Percentiles rank a stretch among this genome's conserved stretches.
Evolutionary conservation across 2,113 vertebrate species (phyloP).

Genomic region (Anas platyrhynchos): DNA sequence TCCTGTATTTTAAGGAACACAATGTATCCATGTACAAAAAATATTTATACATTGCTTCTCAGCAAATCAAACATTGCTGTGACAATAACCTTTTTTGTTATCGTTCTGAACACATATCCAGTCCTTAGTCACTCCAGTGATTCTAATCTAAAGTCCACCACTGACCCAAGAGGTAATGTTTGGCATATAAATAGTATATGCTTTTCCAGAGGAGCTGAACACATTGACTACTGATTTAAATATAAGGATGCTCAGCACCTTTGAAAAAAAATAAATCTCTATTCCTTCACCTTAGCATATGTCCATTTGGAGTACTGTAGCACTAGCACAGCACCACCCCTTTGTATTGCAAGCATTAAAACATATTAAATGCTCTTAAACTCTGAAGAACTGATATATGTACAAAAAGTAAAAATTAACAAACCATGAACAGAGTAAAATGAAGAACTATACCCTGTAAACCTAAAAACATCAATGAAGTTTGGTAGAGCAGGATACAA

Average conservation of each 20-base stretch:
- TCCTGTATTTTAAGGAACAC: neutral
- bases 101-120: neutral
- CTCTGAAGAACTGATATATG: neutral
- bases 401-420: neutral
- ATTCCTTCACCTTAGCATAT: neutral
- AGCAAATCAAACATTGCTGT: neutral
- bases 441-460: neutral
- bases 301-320: neutral
- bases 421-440: neutral
- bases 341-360: neutral
- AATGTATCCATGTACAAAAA: neutral
- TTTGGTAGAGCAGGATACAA: slow-evolving; percentile 45
- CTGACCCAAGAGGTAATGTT: neutral
- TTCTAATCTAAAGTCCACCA: neutral
- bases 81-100: neutral
- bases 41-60: neutral
- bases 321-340: neutral
- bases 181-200: neutral
- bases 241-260: neutral
- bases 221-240: neutral
- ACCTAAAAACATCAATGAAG: neutral
- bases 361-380: neutral
- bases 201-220: neutral
- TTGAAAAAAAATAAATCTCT: neutral
- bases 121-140: neutral